phyloP scores from a whole-genome alignment of 2,113 vertebrate species.

The Pycnonotus jocosus region DNA sequence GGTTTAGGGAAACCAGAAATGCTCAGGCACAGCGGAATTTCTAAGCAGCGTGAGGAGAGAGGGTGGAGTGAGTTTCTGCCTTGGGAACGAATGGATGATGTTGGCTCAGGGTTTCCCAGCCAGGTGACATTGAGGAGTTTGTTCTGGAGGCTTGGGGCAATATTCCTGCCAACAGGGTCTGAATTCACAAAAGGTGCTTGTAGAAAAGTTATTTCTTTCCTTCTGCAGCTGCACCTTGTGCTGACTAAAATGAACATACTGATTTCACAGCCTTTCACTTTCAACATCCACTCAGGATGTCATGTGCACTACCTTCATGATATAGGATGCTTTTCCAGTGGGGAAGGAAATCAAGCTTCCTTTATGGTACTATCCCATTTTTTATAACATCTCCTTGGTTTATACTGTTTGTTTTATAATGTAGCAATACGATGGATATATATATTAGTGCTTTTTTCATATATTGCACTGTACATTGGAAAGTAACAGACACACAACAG shows the following conservation, averaged over 20 bases:
- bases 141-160: background rate
- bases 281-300: background rate
- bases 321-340: background rate
- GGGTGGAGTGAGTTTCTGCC: background rate
- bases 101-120: background rate
- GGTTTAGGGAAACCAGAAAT: background rate
- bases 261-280: background rate
- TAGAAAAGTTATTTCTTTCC: background rate
- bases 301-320: background rate
- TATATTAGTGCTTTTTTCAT: conserved; percentile 10
- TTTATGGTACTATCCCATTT: background rate
- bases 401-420: conserved; percentile 48
- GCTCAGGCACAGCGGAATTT: background rate
- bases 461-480: conserved; percentile 8
- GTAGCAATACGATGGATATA: background rate
- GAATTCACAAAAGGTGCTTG: background rate
- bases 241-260: background rate
- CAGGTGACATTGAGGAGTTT: background rate
- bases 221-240: background rate
- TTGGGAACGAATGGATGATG: background rate
- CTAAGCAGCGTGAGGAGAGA: background rate
- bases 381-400: conserved; percentile 39
- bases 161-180: background rate
- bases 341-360: conserved; percentile 7
- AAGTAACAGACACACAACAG: background rate